A percentile compares a stretch with the other conserved stretches of the same genome.
Evolutionary conservation across 2,113 vertebrate genomes (phyloP).

Genomic region (Leptobrachium leishanense): DNA sequence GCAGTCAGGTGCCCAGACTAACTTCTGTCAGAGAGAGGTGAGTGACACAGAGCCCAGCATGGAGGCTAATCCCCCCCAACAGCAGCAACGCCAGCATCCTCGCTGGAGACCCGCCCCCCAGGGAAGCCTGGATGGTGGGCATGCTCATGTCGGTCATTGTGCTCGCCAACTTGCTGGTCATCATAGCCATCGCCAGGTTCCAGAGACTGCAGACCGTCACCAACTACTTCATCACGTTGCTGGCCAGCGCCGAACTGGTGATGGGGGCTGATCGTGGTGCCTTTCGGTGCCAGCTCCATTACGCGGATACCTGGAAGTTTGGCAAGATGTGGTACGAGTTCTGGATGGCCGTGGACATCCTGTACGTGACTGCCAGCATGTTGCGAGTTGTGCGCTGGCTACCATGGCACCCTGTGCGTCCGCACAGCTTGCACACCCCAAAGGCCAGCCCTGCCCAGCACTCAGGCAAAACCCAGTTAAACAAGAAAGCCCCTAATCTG

Average conservation of each 20-base stretch:
- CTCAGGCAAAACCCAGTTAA: too few relatives aligned
- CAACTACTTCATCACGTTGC: slow-evolving; percentile 94
- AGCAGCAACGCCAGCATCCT: neutral
- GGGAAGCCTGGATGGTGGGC: slow-evolving; percentile 78
- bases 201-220: slow-evolving; percentile 94
- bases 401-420: slow-evolving; percentile 85
- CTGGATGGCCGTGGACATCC: slow-evolving; percentile 91
- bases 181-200: slow-evolving; percentile 88
- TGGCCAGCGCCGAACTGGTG: slow-evolving; percentile 94
- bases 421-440: too few relatives aligned
- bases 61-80: neutral
- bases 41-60: too few relatives aligned
- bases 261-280: slow-evolving; percentile 92
- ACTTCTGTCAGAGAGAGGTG: too few relatives aligned
- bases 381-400: too few relatives aligned
- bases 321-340: slow-evolving; percentile 91
- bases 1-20: too few relatives aligned
- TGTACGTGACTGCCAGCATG: slow-evolving; percentile 96
- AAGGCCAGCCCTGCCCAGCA: too few relatives aligned
- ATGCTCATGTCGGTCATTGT: slow-evolving; percentile 87
- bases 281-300: slow-evolving; percentile 86
- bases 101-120: slow-evolving; percentile 25
- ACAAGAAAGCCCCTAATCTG: too few relatives aligned
- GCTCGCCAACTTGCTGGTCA: slow-evolving; percentile 93
- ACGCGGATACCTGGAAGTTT: slow-evolving; percentile 86